Conservation (phyloP, 2,888 invertebrate species). For the Protonemura montana region DNA sequence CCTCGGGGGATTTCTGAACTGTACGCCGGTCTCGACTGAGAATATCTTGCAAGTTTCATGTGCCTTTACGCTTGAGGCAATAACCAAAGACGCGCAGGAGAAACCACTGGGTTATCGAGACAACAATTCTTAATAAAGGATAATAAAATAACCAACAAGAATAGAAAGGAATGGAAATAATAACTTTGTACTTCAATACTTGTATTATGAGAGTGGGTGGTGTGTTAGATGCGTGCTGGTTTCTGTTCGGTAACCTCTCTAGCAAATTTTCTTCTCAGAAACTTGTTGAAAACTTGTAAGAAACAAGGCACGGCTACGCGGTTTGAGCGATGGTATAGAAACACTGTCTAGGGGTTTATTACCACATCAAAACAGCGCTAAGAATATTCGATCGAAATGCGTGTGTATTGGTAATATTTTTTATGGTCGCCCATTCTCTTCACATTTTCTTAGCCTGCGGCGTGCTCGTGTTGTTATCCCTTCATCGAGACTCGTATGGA, state of each 20-base stretch:
- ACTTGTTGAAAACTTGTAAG: neutral
- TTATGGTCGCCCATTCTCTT: neutral
- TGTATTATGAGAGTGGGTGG: neutral
- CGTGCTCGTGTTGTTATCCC: too few species aligned
- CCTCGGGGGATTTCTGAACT: slow-evolving; percentile 35
- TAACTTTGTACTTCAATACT: neutral
- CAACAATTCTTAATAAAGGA: slow-evolving; percentile 2
- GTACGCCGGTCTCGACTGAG: neutral
- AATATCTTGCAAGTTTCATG: slow-evolving; percentile 3
- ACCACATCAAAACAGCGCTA: neutral
- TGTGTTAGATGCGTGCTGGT: neutral
- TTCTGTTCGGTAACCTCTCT: neutral
- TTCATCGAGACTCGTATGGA: too few species aligned
- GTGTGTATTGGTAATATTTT: slow-evolving; percentile 3
- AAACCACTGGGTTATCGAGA: neutral
- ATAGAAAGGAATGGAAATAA: neutral
- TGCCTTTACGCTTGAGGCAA: neutral
- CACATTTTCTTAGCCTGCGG: too few species aligned
- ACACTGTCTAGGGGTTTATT: neutral
- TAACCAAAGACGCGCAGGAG: neutral
- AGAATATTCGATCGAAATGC: neutral
- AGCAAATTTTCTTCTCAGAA: neutral
- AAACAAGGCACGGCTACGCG: too few species aligned
- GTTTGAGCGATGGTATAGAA: neutral
- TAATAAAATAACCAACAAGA: neutral